Evolutionary conservation across 2,888 invertebrate genomes (phyloP).

Genomic region (Drosophila kambysellisi): DNA sequence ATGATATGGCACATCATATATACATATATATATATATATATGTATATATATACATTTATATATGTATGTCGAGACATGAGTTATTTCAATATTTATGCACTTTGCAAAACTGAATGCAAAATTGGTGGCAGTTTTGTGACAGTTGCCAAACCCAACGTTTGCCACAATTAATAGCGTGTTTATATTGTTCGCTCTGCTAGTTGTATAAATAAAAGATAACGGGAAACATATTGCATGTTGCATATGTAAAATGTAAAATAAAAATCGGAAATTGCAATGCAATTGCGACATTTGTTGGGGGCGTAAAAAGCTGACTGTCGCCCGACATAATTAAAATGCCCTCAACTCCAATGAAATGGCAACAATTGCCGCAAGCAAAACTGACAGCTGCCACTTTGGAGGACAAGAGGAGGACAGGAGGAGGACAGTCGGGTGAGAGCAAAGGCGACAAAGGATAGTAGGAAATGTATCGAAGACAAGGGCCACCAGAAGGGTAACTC

Average conservation of each 20-base stretch:
- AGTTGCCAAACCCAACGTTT: constrained; percentile 39
- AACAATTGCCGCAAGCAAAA: constrained; percentile 36
- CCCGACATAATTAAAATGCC: constrained; percentile 54
- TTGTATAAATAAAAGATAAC: constrained; percentile 11
- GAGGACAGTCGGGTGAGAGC: background rate
- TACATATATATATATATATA: background rate
- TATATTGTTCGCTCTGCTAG: constrained; percentile 43
- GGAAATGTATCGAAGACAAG: background rate
- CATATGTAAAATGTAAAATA: constrained; percentile 15
- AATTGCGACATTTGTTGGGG: constrained; percentile 29
- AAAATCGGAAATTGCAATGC: constrained; percentile 12
- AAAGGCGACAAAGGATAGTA: background rate
- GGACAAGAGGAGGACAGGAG: background rate
- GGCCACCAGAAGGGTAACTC: background rate
- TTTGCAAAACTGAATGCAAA: constrained; percentile 35
- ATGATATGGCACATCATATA: constrained; percentile 23
- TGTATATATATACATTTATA: background rate
- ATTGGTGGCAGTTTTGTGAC: constrained; percentile 46
- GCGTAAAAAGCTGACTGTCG: constrained; percentile 30
- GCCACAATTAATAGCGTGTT: constrained; percentile 71
- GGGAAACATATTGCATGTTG: constrained; percentile 1
- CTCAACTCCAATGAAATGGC: constrained; percentile 56
- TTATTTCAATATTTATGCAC: constrained; percentile 38
- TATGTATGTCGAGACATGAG: background rate
- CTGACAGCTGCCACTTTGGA: constrained; percentile 23